Evolutionary conservation across 2,113 vertebrate species (phyloP), one percentile per base, ranked within the genome.

Genomic region (Trogon melanurus): DNA sequence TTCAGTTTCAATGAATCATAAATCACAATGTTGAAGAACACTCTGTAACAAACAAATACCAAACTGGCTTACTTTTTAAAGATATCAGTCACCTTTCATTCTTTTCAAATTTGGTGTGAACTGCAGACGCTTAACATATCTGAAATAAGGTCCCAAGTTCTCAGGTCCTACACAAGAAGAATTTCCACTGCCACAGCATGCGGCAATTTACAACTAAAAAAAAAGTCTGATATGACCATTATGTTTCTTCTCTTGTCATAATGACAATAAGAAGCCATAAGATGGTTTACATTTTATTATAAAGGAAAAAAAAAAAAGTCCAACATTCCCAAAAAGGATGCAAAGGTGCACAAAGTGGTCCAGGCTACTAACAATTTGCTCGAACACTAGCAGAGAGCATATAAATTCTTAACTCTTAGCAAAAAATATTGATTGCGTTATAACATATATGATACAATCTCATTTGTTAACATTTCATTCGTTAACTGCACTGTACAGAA

Each of bases 391-490:
- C 91, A 93, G 79, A 96, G 81, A 94, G 92, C 95, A 94, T 97
- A 96, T 89, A 96, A 93, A 94, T 96, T 92, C 95, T 95, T 91
- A 96, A 58, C 79, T 95, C 80, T 98, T 97, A 96, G 92, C 94
- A 97, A 97, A 98, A 98, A 98, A 95, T 96, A 97, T 92, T 51
- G 13, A 91, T 91, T 97, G 94, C 91, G 0, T 96, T 97, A 72
- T 96, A 97, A 95, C 96, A 66, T 86, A 72, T 98, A 97, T 96
- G 70, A 93, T 97, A 98, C 93, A 97, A 73, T 94, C 96, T 93
- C 47, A 64, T 97, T 76, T 38, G 76, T 95, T 96, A 97, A 96
- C 97, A 95, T 91, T 93, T 91, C 81, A 38, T 96, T 96, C 36
- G 32, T 92, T 95, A 97, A 89, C 47, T 91, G 86, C 96, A 88